Percentiles rank a stretch among this genome's conserved stretches.
Conservation (phyloP, 2,888 invertebrate genomes). For the Leptopilina syphax region DNA sequence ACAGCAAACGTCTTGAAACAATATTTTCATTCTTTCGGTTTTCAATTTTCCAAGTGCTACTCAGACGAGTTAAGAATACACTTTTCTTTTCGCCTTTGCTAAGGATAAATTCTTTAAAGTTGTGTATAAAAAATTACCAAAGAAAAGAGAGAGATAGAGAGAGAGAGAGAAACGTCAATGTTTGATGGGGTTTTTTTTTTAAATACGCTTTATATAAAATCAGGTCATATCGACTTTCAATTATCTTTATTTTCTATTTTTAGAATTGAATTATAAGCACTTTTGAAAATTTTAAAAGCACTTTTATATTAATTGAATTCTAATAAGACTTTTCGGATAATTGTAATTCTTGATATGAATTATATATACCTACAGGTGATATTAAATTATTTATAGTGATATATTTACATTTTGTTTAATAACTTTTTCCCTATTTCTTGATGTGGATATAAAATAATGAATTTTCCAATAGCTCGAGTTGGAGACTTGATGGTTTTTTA, state of each 20-base stretch:
- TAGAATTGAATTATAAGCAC: background rate
- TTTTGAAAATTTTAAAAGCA: too few species aligned
- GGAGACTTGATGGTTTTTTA: too few species aligned
- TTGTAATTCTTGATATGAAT: too few species aligned
- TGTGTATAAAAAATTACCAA: background rate
- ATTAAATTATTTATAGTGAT: too few species aligned
- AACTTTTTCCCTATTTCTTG: too few species aligned
- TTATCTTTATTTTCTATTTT: background rate
- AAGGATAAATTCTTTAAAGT: conserved; percentile 16
- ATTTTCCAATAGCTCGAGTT: too few species aligned
- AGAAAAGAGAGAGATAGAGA: background rate
- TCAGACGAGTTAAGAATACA: conserved; percentile 10
- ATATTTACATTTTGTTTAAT: too few species aligned
- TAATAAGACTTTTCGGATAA: too few species aligned
- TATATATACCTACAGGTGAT: too few species aligned
- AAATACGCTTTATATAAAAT: background rate
- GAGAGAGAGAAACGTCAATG: background rate
- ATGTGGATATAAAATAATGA: too few species aligned
- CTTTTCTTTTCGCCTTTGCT: background rate
- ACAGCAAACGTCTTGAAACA: conserved; percentile 56
- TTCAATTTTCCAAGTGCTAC: conserved; percentile 27
- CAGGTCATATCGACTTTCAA: conserved; percentile 3
- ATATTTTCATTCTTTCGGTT: conserved; percentile 65
- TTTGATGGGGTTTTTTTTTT: background rate
- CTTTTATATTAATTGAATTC: too few species aligned